Evolutionary conservation across 2,113 vertebrate genomes (phyloP).

Genomic region (Austrofundulus limnaeus): DNA sequence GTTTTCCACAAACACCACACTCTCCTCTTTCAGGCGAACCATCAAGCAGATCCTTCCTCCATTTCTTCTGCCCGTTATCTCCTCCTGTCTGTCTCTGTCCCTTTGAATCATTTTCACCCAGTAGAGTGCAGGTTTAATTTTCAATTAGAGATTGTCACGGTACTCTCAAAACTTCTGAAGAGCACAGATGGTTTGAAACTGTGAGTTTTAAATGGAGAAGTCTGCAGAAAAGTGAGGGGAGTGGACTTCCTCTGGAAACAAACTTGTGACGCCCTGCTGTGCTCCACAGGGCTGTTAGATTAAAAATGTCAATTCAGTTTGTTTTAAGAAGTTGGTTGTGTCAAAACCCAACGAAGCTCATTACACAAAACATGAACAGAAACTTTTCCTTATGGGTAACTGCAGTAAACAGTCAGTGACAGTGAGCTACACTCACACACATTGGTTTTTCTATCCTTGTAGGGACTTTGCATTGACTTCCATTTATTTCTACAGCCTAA

Average conservation of each 20-base stretch:
- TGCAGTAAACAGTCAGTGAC: no score
- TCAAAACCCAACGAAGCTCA: background rate
- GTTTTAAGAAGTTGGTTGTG: background rate
- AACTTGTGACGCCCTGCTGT: background rate
- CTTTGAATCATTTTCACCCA: constrained; percentile 37
- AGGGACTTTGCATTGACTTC: no score
- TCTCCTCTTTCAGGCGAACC: constrained; percentile 5
- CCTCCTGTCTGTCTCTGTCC: constrained; percentile 8
- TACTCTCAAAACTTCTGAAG: constrained; percentile 6
- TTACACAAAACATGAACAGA: no score
- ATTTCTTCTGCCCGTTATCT: constrained; percentile 41
- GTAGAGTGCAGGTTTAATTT: constrained; percentile 29
- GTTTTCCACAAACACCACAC: constrained; percentile 4
- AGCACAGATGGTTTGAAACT: constrained; percentile 4
- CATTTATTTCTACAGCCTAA: no score
- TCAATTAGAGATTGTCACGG: constrained; percentile 18
- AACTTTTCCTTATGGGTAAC: no score
- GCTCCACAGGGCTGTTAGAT: background rate
- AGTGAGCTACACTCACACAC: no score
- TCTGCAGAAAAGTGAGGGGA: background rate
- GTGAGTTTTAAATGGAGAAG: background rate
- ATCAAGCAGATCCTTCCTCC: constrained; percentile 30
- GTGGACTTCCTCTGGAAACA: background rate
- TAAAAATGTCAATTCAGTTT: background rate
- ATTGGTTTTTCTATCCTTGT: no score